Evolutionary conservation across 1,140 invertebrate genomes (phyloP).

Genomic region (Sipha flava): DNA sequence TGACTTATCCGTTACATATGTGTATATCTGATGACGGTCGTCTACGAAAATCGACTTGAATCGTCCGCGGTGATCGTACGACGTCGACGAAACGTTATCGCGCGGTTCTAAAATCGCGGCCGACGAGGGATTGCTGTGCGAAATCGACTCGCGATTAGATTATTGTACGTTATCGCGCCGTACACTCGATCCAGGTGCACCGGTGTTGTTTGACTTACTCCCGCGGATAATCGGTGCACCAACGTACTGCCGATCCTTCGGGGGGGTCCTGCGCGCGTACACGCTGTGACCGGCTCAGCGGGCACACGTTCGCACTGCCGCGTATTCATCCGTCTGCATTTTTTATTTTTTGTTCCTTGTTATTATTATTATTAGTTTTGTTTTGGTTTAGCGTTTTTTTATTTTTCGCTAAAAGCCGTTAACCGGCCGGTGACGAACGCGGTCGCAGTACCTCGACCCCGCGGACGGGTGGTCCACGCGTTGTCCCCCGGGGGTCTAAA

Average conservation of each 20-base stretch:
- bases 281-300: slow-evolving; percentile 17
- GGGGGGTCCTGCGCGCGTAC: background rate
- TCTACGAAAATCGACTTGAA: no score
- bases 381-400: background rate
- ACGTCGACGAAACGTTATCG: no score
- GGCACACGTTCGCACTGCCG: background rate
- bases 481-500: no score
- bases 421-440: background rate
- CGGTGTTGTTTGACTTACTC: background rate
- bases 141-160: no score
- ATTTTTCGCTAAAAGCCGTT: slow-evolving; percentile 2
- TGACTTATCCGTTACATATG: no score
- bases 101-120: no score
- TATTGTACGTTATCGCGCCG: no score
- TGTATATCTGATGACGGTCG: no score
- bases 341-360: background rate
- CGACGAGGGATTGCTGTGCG: no score
- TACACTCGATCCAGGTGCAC: no score
- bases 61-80: no score
- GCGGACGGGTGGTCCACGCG: no score
- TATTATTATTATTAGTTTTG: background rate
- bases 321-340: background rate
- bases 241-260: background rate
- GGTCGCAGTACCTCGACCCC: background rate
- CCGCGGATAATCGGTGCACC: slow-evolving; percentile 4